Base-by-base conservation (phyloP, 2,113 vertebrate species). In the Sclerurus mexicanus region DNA sequence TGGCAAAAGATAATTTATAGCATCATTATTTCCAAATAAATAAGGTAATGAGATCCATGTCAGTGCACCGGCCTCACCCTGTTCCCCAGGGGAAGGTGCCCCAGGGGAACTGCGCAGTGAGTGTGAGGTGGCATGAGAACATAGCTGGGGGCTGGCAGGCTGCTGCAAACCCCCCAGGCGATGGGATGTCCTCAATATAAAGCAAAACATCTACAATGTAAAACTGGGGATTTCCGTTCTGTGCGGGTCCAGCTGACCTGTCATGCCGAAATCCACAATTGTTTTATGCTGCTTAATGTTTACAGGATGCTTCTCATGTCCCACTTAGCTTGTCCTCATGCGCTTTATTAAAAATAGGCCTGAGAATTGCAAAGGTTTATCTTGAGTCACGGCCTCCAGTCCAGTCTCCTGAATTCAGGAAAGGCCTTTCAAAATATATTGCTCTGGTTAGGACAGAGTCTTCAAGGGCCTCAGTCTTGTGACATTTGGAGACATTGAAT, bases 1-100 rank as follows among this genome's bases (percentile, higher is more conserved):
- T 44, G 71, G 28, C 24, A 37, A 49, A 68, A 30, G 30, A n/a
- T 68, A 17, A 69, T 91, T 89, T 85, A 74, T 71, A 58, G 12
- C 63, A 37, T 76, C 42, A 15, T 74, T 72, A 71, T 91, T 89
- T 87, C 68, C 39, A 79, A 62, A 95, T 96, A 85, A 93, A 83
- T 74, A 47, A 89, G 24, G 39, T 49, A 72, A 75, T 66, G 71
- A 91, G 40, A 56, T 75, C 37, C 11, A 1, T 68, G 46, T 82
- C 66, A 49, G 30, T 75, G 19, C 44, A 23, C 28, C 24, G 81
- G 58, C 35, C n/a, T 87, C 72, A 5, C 42, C 22, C 40, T 62
- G 69, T 52, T 90, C 24, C 58, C 47, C 35, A 58, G 52, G 60
- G 46, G 23, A 68, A 50, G 40, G 30, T 76, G 30, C 53, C 44